Evolutionary conservation across 2,888 invertebrate species (phyloP).

Genomic region (Dynastes hyllus): DNA sequence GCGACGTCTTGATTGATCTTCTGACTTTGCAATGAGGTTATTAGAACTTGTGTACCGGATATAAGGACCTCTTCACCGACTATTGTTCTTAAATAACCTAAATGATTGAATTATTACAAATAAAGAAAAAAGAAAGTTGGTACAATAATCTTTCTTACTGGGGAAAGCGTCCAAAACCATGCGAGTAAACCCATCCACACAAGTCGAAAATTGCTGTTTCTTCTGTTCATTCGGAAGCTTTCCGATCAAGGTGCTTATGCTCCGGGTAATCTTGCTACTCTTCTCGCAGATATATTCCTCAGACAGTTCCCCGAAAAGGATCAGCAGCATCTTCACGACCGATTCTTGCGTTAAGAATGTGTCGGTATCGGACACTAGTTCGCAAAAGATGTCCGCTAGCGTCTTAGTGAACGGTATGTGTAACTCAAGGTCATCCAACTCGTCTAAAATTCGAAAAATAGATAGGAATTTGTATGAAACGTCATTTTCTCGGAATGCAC

Average conservation of each 20-base stretch:
- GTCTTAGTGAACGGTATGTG: constrained; percentile 71
- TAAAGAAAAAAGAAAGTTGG: not conserved
- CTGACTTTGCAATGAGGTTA: constrained; percentile 70
- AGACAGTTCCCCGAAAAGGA: constrained; percentile 69
- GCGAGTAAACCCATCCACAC: constrained; percentile 64
- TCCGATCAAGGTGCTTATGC: constrained; percentile 61
- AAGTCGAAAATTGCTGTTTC: constrained; percentile 62
- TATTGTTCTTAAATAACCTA: not conserved
- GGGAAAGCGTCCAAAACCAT: constrained; percentile 62
- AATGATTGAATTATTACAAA: not conserved
- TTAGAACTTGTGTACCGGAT: constrained; percentile 67
- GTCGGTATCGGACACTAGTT: constrained; percentile 70
- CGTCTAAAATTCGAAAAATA: constrained; percentile 66
- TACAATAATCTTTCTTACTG: constrained; percentile 59
- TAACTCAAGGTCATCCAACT: constrained; percentile 72
- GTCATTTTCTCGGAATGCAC: too few species aligned
- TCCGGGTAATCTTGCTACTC: constrained; percentile 55
- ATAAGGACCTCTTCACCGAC: constrained; percentile 63
- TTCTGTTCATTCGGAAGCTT: constrained; percentile 58
- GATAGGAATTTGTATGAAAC: too few species aligned
- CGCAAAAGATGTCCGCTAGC: constrained; percentile 71
- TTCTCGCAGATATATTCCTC: constrained; percentile 64
- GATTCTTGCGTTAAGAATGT: constrained; percentile 72
- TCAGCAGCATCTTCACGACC: constrained; percentile 70
- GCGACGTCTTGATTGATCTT: constrained; percentile 72